Base-by-base conservation (phyloP, 92 coral and sea anemone genomes). In the Umimayanthus chanpuru region DNA sequence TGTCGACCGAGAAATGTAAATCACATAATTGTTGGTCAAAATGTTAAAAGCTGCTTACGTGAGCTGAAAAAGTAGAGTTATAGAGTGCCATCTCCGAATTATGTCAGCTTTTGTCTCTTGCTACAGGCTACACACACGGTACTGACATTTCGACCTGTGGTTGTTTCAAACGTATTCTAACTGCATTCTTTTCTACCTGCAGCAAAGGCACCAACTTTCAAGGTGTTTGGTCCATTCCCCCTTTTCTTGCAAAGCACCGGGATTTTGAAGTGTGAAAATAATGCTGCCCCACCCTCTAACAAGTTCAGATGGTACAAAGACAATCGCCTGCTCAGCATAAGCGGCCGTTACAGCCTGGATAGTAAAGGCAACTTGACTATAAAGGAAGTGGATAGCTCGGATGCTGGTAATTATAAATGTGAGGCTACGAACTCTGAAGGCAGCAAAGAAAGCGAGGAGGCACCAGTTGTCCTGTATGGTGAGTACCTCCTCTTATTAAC, bases 241-340 rank as follows among this genome's bases (percentile, higher is more conserved):
- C 53, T 96, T 16, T 96, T 96, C 83, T 38, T 91, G 25, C 91
- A 76, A 5, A 92, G 91, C 4, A 70, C 79, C 25, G 98, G 94
- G 10, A 73, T 25, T 6, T 74, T 93, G 28, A 68, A 88, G 58
- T 94, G 99, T 64, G 65, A 92, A 30, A 93, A 98, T 18, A 90
- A 95, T 74, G 99, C 98, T 0, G 99, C 99, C 0, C 99, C 99
- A 8, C 80, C 76, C 0, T 95, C 99, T 1, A 25, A 23, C 58
- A 26, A 82, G 75, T 82, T 82, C 11, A 70, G 12, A 25, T 82
- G 86, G 86, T 82, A 82, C 86, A 82, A 82, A 41, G 65, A 25
- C 25, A 70, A 70, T 66, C 11, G 11, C 6, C 36, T 4, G 71
- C 76, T 82, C 36, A 8, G 32, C 12, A 41, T 66, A 5, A 70